Evolutionary conservation across 2,797 vertebrate genomes (phyloP), one percentile per base, ranked within the genome.

Genomic region (Myotis myotis): DNA sequence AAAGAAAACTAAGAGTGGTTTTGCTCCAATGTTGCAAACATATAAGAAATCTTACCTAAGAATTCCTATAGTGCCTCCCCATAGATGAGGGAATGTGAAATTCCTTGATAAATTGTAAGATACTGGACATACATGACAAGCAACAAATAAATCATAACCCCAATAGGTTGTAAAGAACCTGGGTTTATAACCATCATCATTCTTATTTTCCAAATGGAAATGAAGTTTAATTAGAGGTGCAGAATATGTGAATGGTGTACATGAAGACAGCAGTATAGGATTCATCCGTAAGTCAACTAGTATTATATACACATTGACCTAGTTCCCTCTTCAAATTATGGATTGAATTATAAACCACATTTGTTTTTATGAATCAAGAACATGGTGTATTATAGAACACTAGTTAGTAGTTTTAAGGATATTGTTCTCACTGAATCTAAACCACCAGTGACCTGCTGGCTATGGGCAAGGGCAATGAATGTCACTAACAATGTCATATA

Each of bases 191-290:
- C 38, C 17, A 86, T 25, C 6, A 79, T 87, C 33, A 66, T 82
- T 91, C 47, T 68, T 90, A 1, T 80, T 95, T 95, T 86, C 41
- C 41, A 86, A 87, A 71, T 41, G 23, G n/a, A 83, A 94, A 94
- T 53, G 16, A 92, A 86, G 15, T 79, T 96, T 92, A 93, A 84
- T 87, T 84, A 95, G 51, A 87, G 60, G 22, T 72, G 7, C 44
- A 83, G 44, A 78, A 23, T 38, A 71, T 87, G 66, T 60, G 3
- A 76, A 23, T 36, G 8, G 9, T 36, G 20, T 49, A 66, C 5
- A 41, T 20, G 23, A 85, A 20, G 28, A 86, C 22, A 81, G 28
- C 57, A 85, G 71, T 89, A 86, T 1, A 95, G 62, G 13, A 74
- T 20, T 28, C 4, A 28, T 38, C 64, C 16, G 30, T 92, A 83